Percentiles rank a stretch among this genome's conserved stretches.
These are phyloP conservation scores for Neuroterus valhalla DNA, from an alignment of 1,140 invertebrate species.

Conservation along the genomic window DNA sequence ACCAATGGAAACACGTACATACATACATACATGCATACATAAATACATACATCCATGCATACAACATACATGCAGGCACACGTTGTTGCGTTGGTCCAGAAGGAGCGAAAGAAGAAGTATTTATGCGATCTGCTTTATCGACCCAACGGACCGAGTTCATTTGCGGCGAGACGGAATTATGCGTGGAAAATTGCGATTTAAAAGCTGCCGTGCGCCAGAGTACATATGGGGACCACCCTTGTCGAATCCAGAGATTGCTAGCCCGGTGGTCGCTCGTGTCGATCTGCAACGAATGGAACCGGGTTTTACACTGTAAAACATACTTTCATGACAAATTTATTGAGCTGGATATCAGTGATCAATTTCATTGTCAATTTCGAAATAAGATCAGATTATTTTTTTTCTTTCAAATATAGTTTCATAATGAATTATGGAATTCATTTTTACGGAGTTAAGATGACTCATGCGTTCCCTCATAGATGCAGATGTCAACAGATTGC, in stretches of 20 bases:
- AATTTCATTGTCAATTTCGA: conserved; percentile 3
- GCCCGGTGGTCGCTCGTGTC: conserved; percentile 38
- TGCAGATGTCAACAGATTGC: too few relatives aligned
- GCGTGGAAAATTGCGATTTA: conserved; percentile 63
- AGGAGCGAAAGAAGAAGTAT: not conserved
- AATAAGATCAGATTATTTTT: not conserved
- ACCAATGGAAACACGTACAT: too few relatives aligned
- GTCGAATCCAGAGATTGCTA: conserved; percentile 35
- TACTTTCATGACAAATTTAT: conserved; percentile 8
- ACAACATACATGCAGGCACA: too few relatives aligned
- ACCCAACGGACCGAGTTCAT: conserved; percentile 41
- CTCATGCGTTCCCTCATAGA: too few relatives aligned
- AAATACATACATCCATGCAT: too few relatives aligned
- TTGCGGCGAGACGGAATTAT: conserved; percentile 48
- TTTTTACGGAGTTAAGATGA: too few relatives aligned
- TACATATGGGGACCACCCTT: conserved; percentile 34
- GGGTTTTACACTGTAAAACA: conserved; percentile 41
- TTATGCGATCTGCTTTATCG: conserved; percentile 29
- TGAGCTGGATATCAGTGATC: not conserved
- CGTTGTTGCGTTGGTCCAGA: too few relatives aligned
- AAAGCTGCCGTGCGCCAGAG: conserved; percentile 42
- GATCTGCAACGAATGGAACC: conserved; percentile 39
- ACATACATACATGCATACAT: too few relatives aligned
- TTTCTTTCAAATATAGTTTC: not conserved
- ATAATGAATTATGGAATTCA: not conserved